Evolutionary conservation across 2,113 vertebrate genomes (phyloP), one percentile per base, ranked within the genome.

Genomic region (Apodemus sylvaticus): DNA sequence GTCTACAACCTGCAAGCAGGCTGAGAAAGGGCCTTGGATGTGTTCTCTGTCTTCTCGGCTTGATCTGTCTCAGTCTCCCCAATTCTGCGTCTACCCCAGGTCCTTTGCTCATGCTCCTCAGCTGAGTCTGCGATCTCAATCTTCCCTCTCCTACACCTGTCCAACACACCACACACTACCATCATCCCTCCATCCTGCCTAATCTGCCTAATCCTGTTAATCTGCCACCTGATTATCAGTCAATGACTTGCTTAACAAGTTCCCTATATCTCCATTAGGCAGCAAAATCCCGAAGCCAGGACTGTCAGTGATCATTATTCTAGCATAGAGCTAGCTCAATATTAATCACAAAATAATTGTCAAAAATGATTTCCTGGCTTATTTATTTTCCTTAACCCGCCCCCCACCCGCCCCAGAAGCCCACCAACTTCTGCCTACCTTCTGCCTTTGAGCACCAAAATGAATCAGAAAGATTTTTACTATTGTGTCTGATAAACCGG

Each of bases 371-470:
- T 36, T 73, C 42, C 78, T 5, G 0, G n/a, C 36, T 90, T 55
- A 55, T 0, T 29, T 24, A 11, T 26, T 51, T 53, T 36, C 45
- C 76, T 79, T 81, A 53, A 7, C 31, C 62, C 78, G 53, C 4
- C 19, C 8, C 70, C 36, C 29, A 66, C 6, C n/a, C 10, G 1
- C 19, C 24, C 55, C 9, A 14, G 55, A 87, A 45, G 34, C 10
- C 7, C 36, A 34, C 3, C 13, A 34, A 29, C 93, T 31, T 16
- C 13, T 14, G 7, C 64, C 8, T 26, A 11, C 70, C 31, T 51
- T 83, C 48, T 76, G 34, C 89, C 70, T 64, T 86, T 81, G 71
- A 87, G 77, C 73, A 91, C 34, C 16, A 2, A 82, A 55, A 64
- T 85, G 34, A 83, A 62, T 64, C n/a, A 42, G 20, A 91, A 90